Conservation (phyloP, 2,888 invertebrate genomes). For the Platycheirus albimanus region DNA sequence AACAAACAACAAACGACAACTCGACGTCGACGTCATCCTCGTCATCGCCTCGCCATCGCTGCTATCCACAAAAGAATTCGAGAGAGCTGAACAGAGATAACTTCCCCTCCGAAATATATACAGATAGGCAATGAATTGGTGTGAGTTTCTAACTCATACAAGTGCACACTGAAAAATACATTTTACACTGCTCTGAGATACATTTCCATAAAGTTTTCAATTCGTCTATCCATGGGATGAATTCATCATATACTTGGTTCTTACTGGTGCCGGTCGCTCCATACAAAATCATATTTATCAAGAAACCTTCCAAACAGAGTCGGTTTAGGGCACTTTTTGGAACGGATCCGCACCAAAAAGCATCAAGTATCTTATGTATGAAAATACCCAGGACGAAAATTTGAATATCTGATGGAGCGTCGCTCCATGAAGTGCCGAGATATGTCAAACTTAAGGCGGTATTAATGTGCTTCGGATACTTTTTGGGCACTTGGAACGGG, state of each 20-base stretch:
- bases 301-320: slow-evolving; percentile 69
- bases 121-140: slow-evolving; percentile 40
- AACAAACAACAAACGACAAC: too few species aligned
- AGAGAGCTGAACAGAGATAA: slow-evolving; percentile 43
- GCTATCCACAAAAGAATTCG: slow-evolving; percentile 30
- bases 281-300: slow-evolving; percentile 37
- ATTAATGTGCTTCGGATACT: slow-evolving; percentile 78
- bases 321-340: slow-evolving; percentile 79
- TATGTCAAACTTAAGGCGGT: slow-evolving; percentile 80
- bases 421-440: slow-evolving; percentile 81
- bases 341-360: slow-evolving; percentile 80
- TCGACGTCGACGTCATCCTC: too few species aligned
- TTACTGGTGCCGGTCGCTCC: slow-evolving; percentile 65
- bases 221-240: slow-evolving; percentile 40
- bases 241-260: slow-evolving; percentile 46
- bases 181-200: slow-evolving; percentile 76
- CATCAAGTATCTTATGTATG: slow-evolving; percentile 75
- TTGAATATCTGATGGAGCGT: slow-evolving; percentile 77
- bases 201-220: slow-evolving; percentile 74
- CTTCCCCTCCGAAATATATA: slow-evolving; percentile 53
- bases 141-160: slow-evolving; percentile 67
- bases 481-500: slow-evolving; percentile 81
- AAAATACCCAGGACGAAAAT: slow-evolving; percentile 75
- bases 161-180: slow-evolving; percentile 69
- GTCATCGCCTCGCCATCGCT: too few species aligned